Evolutionary conservation across 2,113 vertebrate genomes (phyloP).

Genomic region (Entosphenus tridentatus): DNA sequence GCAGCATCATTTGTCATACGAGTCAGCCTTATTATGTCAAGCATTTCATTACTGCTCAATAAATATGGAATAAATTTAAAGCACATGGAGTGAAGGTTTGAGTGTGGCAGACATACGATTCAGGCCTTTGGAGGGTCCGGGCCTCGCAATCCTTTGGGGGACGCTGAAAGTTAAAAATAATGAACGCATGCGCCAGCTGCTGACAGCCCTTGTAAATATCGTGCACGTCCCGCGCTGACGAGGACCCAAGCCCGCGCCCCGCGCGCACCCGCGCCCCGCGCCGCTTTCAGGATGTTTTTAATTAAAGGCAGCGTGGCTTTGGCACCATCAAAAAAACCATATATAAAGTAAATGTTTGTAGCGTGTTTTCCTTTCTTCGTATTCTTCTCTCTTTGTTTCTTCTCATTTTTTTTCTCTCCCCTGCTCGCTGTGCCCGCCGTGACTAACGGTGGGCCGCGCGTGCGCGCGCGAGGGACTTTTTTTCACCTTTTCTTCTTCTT

Average conservation of each 20-base stretch:
- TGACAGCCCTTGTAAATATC: conserved; percentile 5
- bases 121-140: not conserved
- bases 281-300: conserved; percentile 2
- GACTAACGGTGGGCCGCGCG: too few species aligned
- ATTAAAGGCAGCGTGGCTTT: conserved; percentile 3
- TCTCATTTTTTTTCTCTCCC: too few species aligned
- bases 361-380: too few species aligned
- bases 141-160: conserved; percentile 1
- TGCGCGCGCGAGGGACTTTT: too few species aligned
- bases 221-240: conserved; percentile 2
- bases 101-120: conserved; percentile 1
- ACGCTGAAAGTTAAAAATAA: conserved; percentile 5
- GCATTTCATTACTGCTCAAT: conserved; percentile 6
- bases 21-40: conserved; percentile 6
- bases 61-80: conserved; percentile 1
- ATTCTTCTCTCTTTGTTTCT: too few species aligned
- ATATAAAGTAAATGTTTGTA: too few species aligned
- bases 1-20: conserved; percentile 3
- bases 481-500: too few species aligned
- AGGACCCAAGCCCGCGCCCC: not conserved
- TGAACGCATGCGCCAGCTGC: conserved; percentile 5
- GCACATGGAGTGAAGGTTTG: conserved; percentile 3
- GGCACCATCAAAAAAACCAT: not conserved
- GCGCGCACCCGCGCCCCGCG: not conserved
- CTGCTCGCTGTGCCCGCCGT: too few species aligned